These are phyloP conservation scores for Sebastes steindachneri DNA, from an alignment of 2,797 vertebrate genomes.

Conservation along the genomic window DNA sequence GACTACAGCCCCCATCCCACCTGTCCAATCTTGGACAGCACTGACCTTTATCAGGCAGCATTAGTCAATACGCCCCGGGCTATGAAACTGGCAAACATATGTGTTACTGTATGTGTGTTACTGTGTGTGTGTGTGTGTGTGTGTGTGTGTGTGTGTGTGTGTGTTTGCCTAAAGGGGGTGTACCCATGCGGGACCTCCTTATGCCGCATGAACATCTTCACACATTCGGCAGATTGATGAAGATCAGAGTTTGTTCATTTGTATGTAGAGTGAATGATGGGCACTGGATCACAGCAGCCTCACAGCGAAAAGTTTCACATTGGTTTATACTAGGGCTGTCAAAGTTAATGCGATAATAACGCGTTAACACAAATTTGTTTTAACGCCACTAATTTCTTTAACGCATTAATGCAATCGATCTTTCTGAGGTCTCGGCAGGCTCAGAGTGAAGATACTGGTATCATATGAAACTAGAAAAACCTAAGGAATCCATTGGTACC, in stretches of 20 bases:
- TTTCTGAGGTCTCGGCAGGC: too few relatives aligned
- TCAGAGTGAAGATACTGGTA: too few relatives aligned
- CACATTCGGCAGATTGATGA: conserved; percentile 2
- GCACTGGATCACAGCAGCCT: background rate
- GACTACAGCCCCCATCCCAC: conserved; percentile 33
- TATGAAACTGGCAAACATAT: conserved; percentile 52
- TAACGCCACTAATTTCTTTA: too few relatives aligned
- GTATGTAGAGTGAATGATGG: conserved; percentile 10
- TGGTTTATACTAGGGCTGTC: background rate
- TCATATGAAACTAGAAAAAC: too few relatives aligned
- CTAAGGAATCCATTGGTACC: too few relatives aligned
- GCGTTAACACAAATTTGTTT: too few relatives aligned
- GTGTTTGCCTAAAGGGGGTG: conserved; percentile 5
- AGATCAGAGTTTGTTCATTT: conserved; percentile 14
- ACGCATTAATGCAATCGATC: too few relatives aligned
- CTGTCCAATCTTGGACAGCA: conserved; percentile 61
- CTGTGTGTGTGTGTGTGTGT: background rate
- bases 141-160: conserved; percentile 11
- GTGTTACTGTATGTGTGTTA: conserved; percentile 18
- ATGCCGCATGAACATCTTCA: background rate
- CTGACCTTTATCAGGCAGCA: conserved; percentile 71
- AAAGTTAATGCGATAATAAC: too few relatives aligned
- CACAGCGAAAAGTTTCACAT: background rate
- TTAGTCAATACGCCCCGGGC: conserved; percentile 68
- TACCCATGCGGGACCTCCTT: background rate